These are phyloP conservation scores for Sylvietta virens DNA, from an alignment of 2,113 vertebrate species.

Conservation along the genomic window DNA sequence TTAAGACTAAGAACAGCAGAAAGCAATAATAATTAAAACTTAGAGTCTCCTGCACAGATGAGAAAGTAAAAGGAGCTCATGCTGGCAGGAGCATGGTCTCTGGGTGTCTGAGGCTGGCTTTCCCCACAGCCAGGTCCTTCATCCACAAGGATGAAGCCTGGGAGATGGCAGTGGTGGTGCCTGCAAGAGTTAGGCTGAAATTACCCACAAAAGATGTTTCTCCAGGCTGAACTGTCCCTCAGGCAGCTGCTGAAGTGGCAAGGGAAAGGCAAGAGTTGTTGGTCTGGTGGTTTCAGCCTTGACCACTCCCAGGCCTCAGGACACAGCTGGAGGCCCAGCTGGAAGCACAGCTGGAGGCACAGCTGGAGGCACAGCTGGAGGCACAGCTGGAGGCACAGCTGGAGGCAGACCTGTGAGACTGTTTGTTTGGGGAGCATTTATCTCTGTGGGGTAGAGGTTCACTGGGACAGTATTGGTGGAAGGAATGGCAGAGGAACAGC, in stretches of 20 bases:
- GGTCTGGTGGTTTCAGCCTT: not conserved
- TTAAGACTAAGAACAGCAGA: slow-evolving; percentile 59
- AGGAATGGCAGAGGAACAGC: not conserved
- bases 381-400: not conserved
- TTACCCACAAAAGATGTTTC: not conserved
- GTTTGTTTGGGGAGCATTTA: not conserved
- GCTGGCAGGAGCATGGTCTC: not conserved
- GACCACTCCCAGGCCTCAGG: not conserved
- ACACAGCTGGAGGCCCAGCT: not conserved
- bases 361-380: not conserved
- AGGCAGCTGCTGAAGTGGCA: not conserved
- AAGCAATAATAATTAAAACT: slow-evolving; percentile 47
- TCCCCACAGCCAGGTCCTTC: not conserved
- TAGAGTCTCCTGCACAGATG: not conserved
- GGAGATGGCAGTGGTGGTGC: not conserved
- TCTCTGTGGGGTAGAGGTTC: not conserved
- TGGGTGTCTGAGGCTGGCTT: not conserved
- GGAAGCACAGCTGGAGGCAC: too few relatives aligned
- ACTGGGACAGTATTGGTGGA: not conserved
- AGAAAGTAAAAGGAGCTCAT: not conserved
- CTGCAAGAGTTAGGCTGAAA: not conserved
- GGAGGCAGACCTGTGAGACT: not conserved
- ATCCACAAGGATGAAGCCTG: not conserved
- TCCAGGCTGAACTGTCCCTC: not conserved
- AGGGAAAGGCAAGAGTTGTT: not conserved